Evolutionary conservation across 2,888 invertebrate genomes (phyloP), one percentile per base, ranked within the genome.

Genomic region (Melieria picta): DNA sequence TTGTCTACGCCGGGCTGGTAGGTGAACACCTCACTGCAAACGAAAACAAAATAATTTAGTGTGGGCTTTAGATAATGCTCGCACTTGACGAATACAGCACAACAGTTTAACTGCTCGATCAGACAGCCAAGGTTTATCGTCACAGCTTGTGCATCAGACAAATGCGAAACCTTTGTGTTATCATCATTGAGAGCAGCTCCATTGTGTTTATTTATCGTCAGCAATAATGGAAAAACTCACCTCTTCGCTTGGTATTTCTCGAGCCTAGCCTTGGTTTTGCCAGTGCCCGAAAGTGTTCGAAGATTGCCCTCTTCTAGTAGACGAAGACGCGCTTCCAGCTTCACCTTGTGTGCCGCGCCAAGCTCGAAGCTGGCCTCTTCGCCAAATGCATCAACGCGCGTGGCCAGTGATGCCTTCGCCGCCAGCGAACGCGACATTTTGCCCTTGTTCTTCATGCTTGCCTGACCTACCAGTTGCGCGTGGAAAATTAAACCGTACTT

Each of bases 401-500:
- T 94, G 0, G 96, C 96, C 48, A 99, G 86, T 0, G 99, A 91
- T 0, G 97, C 94, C 86, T 99, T 99, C 0, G 99, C 98, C 1
- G 99, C 99, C 79, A 99, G 88, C 92, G 98, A 99, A 80, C 99
- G 90, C 0, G 99, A 95, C 91, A 94, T 93, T 87, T 93, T 94
- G 72, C 99, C 99, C 86, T 99, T 99, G 79, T 96, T 93, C 85
- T 94, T 96, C 0, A 93, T 90, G 82, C 93, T 94, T 1, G 94
- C 91, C 84, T 97, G 96, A 0, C 97, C 96, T 7, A 99, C 93
- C 16, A 99, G 87, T 81, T 95, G 94, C 0, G 99, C 94, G 85
- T 99, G 99, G 85, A 98, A 99, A 76, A 99, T 97, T 57, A 99
- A 89, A 88, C 99, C 99, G 85, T 99, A 99, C 83, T 99, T 99